A percentile compares a stretch with the other conserved stretches of the same genome.
Conservation (phyloP, 1,140 invertebrate genomes). For the Drosophila nigromelanica region DNA sequence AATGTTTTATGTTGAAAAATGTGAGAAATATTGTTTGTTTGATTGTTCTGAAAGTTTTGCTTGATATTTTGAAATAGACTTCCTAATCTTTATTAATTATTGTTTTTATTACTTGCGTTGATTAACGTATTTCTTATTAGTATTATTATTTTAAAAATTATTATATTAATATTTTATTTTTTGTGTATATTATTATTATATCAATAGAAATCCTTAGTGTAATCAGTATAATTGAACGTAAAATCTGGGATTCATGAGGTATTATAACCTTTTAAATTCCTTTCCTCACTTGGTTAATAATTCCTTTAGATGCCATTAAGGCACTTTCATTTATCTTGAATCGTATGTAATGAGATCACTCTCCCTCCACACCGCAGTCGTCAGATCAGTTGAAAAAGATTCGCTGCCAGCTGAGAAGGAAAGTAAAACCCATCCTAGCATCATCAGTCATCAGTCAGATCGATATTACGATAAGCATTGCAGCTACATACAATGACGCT, state of each 20-base stretch:
- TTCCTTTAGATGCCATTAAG: conserved; percentile 12
- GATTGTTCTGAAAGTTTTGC: too few species aligned
- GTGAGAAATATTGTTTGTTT: too few species aligned
- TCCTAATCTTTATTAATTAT: too few species aligned
- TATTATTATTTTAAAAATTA: too few species aligned
- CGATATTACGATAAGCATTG: conserved; percentile 42
- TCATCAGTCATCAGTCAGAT: conserved; percentile 46
- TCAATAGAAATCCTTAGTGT: too few species aligned
- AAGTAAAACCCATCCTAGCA: conserved; percentile 42
- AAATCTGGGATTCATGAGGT: not conserved
- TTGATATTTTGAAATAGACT: too few species aligned
- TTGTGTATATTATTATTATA: too few species aligned
- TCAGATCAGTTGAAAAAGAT: conserved; percentile 35
- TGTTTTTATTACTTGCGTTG: too few species aligned
- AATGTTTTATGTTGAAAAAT: too few species aligned
- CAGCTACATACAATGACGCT: conserved; percentile 16
- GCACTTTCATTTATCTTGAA: conserved; percentile 38
- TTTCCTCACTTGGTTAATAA: not conserved
- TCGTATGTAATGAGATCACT: conserved; percentile 24
- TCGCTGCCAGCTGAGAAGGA: conserved; percentile 21
- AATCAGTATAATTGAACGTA: too few species aligned
- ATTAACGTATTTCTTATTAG: too few species aligned
- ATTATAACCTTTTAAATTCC: not conserved
- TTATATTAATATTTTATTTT: too few species aligned
- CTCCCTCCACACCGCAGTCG: not conserved